Percentiles rank a stretch among this genome's conserved stretches.
phyloP scores from a whole-genome alignment of 2,888 invertebrate genomes.

The Cremastinae sp. region DNA sequence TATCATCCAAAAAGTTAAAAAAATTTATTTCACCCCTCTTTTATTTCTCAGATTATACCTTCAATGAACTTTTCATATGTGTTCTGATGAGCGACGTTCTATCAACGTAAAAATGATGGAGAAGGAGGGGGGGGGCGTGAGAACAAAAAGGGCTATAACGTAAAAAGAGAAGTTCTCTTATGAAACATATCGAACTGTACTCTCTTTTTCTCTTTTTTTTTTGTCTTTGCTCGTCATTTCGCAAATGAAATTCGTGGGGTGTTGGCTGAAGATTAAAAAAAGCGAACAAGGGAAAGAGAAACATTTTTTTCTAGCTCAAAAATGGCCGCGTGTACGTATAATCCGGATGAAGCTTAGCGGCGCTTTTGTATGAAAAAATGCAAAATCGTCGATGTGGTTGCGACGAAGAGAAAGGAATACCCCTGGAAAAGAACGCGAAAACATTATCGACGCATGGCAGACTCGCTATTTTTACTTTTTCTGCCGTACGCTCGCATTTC shows the following conservation, averaged over 20 bases:
- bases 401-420: slow-evolving; percentile 45
- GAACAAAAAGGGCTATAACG: not conserved
- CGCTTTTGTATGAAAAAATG: slow-evolving; percentile 20
- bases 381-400: slow-evolving; percentile 40
- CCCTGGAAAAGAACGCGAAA: slow-evolving; percentile 50
- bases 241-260: slow-evolving; percentile 55
- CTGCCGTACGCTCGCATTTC: no score
- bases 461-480: not conserved
- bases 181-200: slow-evolving; percentile 69
- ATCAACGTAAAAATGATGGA: slow-evolving; percentile 48
- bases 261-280: slow-evolving; percentile 68
- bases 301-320: slow-evolving; percentile 70
- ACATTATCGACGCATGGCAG: slow-evolving; percentile 39
- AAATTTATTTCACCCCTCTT: not conserved
- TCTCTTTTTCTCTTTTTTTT: slow-evolving; percentile 36
- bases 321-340: slow-evolving; percentile 73
- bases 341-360: slow-evolving; percentile 78
- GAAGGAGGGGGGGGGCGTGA: slow-evolving; percentile 59
- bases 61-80: slow-evolving; percentile 14
- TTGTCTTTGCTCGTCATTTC: slow-evolving; percentile 15
- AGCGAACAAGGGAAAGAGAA: slow-evolving; percentile 60
- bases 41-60: slow-evolving; percentile 45
- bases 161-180: slow-evolving; percentile 40
- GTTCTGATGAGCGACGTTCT: slow-evolving; percentile 33
- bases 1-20: no score